phyloP scores from a whole-genome alignment of 1,140 invertebrate species.

The Drosophila lini region DNA sequence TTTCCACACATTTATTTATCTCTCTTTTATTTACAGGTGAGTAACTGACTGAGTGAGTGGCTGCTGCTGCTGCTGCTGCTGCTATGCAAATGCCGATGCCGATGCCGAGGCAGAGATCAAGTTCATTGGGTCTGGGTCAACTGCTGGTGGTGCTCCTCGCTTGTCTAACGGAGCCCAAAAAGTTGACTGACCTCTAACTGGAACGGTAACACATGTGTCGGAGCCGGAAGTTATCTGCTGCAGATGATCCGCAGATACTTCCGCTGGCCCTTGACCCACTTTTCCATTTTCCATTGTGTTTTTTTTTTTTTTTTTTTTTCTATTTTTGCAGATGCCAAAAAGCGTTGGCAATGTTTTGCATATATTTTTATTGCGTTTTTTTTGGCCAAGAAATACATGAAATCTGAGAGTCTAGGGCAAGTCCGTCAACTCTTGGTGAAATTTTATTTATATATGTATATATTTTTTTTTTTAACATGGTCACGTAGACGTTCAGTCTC shows the following conservation, averaged over 20 bases:
- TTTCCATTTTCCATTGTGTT: conserved; percentile 12
- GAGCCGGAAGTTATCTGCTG: conserved; percentile 41
- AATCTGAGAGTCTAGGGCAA: conserved; percentile 46
- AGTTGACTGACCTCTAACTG: conserved; percentile 80
- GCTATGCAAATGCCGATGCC: conserved; percentile 20
- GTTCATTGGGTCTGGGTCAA: conserved; percentile 80
- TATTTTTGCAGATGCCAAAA: neutral
- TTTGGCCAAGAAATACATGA: conserved; percentile 35
- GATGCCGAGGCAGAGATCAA: conserved; percentile 56
- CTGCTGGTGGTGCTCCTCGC: conserved; percentile 17
- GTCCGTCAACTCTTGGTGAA: conserved; percentile 3
- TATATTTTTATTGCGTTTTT: conserved; percentile 49
- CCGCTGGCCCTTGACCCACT: conserved; percentile 74
- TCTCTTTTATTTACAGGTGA: conserved; percentile 57
- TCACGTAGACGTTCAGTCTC: conserved; percentile 2
- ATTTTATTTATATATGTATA: neutral
- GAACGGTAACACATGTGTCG: conserved; percentile 53
- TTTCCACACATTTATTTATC: conserved; percentile 5
- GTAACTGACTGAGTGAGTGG: conserved; percentile 22
- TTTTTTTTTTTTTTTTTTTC: neutral
- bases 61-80: neutral
- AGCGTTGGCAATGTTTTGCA: conserved; percentile 15
- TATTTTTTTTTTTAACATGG: conserved; percentile 12
- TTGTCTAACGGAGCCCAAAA: conserved; percentile 71
- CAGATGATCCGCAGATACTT: conserved; percentile 52